Evolutionary conservation across 1,140 invertebrate genomes (phyloP).

Genomic region (Venustaconcha ellipsiformis): DNA sequence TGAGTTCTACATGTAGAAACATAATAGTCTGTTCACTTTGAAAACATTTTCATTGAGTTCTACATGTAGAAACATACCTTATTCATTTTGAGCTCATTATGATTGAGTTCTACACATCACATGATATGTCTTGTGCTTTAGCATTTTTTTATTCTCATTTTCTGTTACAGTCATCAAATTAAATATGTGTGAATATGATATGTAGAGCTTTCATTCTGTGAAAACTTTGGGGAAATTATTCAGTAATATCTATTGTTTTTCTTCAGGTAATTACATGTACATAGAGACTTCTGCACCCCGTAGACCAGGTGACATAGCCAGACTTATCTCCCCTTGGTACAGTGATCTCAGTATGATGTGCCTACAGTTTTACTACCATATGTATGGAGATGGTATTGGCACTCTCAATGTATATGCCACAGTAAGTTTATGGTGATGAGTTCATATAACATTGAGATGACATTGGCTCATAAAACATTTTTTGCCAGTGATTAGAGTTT

Average conservation of each 20-base stretch:
- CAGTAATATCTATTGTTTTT: neutral
- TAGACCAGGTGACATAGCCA: slow-evolving; percentile 43
- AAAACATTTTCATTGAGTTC: neutral
- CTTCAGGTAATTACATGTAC: slow-evolving; percentile 59
- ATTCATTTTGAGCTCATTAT: neutral
- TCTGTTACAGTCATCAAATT: neutral
- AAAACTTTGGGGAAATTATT: neutral
- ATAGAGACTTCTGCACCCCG: slow-evolving; percentile 58
- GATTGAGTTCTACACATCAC: neutral
- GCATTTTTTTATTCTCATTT: neutral
- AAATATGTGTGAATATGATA: neutral
- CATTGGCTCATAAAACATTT: neutral
- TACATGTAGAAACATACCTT: neutral
- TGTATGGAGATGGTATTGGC: slow-evolving; percentile 75
- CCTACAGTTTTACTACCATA: slow-evolving; percentile 79
- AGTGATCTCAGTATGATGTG: slow-evolving; percentile 59
- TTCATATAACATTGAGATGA: neutral
- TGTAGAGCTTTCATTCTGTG: neutral
- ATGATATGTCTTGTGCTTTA: neutral
- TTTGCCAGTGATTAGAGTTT: neutral
- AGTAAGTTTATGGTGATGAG: slow-evolving; percentile 17
- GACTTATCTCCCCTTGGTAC: slow-evolving; percentile 47
- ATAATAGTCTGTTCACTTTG: too few relatives aligned
- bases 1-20: too few relatives aligned
- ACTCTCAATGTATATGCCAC: slow-evolving; percentile 54